Evolutionary conservation across 2,113 vertebrate species (phyloP), one percentile per base, ranked within the genome.

Genomic region (Pluvianellus socialis): DNA sequence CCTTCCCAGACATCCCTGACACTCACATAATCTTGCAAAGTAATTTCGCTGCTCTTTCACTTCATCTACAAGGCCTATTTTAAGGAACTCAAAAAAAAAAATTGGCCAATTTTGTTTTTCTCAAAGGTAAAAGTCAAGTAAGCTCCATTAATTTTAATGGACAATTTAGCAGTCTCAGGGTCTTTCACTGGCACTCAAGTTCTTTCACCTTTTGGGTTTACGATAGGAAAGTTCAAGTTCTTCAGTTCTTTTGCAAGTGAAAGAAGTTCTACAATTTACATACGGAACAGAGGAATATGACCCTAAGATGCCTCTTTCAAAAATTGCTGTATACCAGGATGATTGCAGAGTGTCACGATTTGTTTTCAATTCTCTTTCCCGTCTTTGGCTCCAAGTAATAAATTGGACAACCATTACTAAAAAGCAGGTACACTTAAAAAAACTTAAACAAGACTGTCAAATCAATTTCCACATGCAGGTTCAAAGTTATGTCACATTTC

Each of bases 11-110:
- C 32, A 83, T 74, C 24, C 35, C 27, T 76, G 66, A 86, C 53
- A 44, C 7, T 59, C 49, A 79, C 30, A 52, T 59, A 90, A 79
- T 80, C 27, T 16, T 79, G 67, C 44, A 65, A 81, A 91, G 58
- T 40, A 92, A 82, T 86, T 85, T 95, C n/a, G 75, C 42, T 92
- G 62, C 42, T 80, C 27, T 95, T 89, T 89, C 72, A 71, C 33
- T 66, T 91, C 35, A 82, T 58, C 45, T 91, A n/a, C 10, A 88
- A 74, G 26, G 62, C 17, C 63, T 71, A 45, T 71, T 86, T 92
- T 47, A 77, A 82, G 33, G n/a, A 80, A 75, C 33, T 79, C 0
- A 49, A 59, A 61, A 38, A 61, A 38, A 38, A 49, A 84, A 35
- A 79, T 5, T 32, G 30, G 4, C 12, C 23, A 28, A 38, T 95